Conservation (phyloP, 1,140 invertebrate species). For the Neotoxoptera formosana region DNA sequence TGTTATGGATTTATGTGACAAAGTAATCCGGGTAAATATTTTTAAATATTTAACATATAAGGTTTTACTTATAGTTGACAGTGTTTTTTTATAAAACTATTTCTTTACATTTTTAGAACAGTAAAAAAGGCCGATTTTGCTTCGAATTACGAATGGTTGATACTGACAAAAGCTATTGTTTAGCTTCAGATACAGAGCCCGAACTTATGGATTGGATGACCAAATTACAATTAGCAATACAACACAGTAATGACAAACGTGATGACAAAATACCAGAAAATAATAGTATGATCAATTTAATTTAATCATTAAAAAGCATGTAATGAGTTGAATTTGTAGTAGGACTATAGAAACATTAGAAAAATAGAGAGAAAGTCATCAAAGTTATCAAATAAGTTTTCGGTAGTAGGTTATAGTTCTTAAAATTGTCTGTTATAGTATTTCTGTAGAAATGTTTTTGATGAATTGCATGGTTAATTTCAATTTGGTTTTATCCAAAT, state of each 20-base stretch:
- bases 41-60: not conserved
- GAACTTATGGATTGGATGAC: slow-evolving; percentile 86
- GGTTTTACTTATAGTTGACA: not conserved
- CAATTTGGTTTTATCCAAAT: no score
- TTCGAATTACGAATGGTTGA: slow-evolving; percentile 88
- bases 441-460: no score
- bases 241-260: slow-evolving; percentile 71
- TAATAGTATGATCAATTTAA: not conserved
- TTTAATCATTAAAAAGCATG: not conserved
- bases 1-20: slow-evolving; percentile 90
- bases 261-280: slow-evolving; percentile 72
- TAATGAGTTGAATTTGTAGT: not conserved
- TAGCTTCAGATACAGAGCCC: slow-evolving; percentile 85
- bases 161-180: slow-evolving; percentile 80
- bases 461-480: no score
- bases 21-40: slow-evolving; percentile 77
- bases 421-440: no score
- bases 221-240: slow-evolving; percentile 77
- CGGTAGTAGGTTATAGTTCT: no score
- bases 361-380: no score
- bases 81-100: not conserved
- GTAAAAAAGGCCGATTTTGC: slow-evolving; percentile 83
- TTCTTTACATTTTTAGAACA: slow-evolving; percentile 70
- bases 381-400: no score
- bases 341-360: no score